Conservation (phyloP, 2,888 invertebrate species). For the Notocelia uddmanniana region DNA sequence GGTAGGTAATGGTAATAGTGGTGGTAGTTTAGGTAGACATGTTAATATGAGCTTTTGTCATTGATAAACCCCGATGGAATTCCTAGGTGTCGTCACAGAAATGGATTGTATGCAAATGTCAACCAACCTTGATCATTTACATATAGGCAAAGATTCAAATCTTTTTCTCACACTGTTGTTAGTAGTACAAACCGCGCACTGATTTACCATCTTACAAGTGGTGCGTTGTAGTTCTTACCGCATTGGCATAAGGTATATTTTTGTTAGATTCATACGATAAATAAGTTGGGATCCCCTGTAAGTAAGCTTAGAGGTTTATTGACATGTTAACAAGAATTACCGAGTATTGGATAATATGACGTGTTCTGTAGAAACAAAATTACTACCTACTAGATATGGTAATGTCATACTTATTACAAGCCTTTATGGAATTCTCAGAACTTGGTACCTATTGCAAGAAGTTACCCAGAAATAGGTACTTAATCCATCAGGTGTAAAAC, state of each 20-base stretch:
- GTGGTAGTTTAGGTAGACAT: background rate
- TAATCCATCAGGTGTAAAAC: too few species aligned
- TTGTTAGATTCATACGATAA: background rate
- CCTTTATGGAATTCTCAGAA: background rate
- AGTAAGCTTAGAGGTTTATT: conserved; percentile 28
- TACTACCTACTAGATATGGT: background rate
- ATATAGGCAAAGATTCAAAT: conserved; percentile 62
- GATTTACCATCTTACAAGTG: background rate
- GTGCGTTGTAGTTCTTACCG: background rate
- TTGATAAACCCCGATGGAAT: conserved; percentile 52
- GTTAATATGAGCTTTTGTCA: conserved; percentile 29
- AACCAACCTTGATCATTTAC: conserved; percentile 58
- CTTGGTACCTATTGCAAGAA: background rate
- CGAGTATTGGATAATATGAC: background rate
- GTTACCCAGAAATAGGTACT: background rate
- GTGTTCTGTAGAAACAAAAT: background rate
- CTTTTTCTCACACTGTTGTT: conserved; percentile 45
- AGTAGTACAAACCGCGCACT: background rate
- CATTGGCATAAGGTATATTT: background rate
- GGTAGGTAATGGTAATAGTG: background rate
- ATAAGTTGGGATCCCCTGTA: background rate
- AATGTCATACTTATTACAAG: background rate
- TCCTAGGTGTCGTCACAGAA: conserved; percentile 62
- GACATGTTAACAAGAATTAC: conserved; percentile 15
- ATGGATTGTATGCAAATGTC: conserved; percentile 76